Conservation (phyloP, 2,888 invertebrate genomes). For the Meteorus cinctellus region DNA sequence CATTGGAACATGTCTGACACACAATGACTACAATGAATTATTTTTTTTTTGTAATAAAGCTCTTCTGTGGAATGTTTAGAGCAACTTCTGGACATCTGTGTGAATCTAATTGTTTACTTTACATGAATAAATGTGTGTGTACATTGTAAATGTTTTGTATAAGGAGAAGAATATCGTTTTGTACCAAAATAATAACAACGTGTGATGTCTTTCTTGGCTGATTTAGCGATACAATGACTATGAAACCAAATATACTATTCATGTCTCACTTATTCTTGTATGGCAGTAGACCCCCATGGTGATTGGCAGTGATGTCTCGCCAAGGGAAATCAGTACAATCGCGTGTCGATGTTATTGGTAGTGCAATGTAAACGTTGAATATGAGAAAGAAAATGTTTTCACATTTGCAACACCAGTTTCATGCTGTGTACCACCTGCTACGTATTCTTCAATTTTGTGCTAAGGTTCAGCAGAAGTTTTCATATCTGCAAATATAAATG, state of each 20-base stretch:
- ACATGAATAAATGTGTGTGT: background rate
- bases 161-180: constrained; percentile 48
- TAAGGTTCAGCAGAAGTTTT: constrained; percentile 5
- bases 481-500: background rate
- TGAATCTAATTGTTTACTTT: constrained; percentile 63
- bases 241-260: background rate
- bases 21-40: constrained; percentile 30
- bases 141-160: background rate
- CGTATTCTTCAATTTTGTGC: constrained; percentile 20
- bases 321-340: background rate
- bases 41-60: constrained; percentile 4
- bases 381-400: background rate
- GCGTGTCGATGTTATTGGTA: background rate
- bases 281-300: background rate
- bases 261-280: background rate
- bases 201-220: constrained; percentile 56
- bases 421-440: background rate
- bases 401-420: background rate
- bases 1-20: constrained; percentile 26
- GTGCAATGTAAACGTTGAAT: background rate
- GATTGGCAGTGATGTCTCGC: background rate
- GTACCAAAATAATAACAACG: constrained; percentile 21
- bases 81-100: constrained; percentile 63
- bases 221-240: constrained; percentile 9
- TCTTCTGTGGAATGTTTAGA: constrained; percentile 55